Evolutionary conservation across 23 tunicate species (phyloP).

Genomic region (Pegea sp.): DNA sequence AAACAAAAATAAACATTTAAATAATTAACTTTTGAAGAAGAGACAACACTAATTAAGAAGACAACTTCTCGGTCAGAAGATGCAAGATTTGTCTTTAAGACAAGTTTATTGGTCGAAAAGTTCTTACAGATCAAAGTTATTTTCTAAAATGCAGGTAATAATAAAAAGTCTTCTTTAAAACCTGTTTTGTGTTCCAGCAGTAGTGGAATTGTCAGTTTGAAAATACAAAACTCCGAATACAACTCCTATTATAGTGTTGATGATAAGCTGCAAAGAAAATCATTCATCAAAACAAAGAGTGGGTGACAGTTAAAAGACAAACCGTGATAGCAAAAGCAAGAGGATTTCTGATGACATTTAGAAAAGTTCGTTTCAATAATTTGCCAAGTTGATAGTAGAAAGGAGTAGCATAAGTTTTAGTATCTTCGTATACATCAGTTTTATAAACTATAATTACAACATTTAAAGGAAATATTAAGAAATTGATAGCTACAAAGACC

Average conservation of each 20-base stretch:
- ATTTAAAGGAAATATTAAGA: not conserved
- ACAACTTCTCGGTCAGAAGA: no score
- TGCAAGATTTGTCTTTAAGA: not conserved
- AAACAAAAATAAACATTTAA: not conserved
- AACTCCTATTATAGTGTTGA: constrained; percentile 46
- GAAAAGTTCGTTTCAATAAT: constrained; percentile 32
- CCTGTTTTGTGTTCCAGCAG: constrained; percentile 76
- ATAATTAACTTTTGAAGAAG: not conserved
- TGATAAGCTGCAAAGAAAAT: constrained; percentile 14
- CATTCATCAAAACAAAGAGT: not conserved
- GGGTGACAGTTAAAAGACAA: not conserved
- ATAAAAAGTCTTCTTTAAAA: no score
- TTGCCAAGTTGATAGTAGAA: constrained; percentile 58
- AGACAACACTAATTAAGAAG: not conserved
- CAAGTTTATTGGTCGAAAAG: not conserved
- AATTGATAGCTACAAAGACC: constrained; percentile 1
- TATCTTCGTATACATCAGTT: not conserved
- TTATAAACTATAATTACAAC: not conserved
- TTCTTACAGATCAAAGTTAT: no score
- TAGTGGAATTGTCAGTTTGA: constrained; percentile 38
- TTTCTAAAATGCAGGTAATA: no score
- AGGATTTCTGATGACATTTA: constrained; percentile 69
- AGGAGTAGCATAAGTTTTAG: constrained; percentile 51
- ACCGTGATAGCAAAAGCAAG: constrained; percentile 13
- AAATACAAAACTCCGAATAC: constrained; percentile 68